phyloP scores from a whole-genome alignment of 1,140 invertebrate species.

The Homarus americanus region DNA sequence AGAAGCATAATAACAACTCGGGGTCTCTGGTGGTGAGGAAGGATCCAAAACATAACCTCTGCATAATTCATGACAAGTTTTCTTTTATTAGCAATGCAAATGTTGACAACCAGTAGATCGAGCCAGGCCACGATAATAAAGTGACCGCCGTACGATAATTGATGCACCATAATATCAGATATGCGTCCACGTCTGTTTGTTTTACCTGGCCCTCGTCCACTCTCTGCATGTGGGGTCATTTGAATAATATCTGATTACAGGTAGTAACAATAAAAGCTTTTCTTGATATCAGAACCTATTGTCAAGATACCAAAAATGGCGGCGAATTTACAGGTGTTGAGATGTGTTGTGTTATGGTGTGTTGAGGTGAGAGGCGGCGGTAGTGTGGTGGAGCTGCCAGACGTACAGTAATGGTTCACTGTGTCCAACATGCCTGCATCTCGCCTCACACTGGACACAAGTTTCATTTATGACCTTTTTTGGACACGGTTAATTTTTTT shows the following conservation, averaged over 20 bases:
- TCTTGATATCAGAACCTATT: not conserved
- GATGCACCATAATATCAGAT: conserved; percentile 37
- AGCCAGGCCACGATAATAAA: conserved; percentile 8
- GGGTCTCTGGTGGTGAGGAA: not conserved
- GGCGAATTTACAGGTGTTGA: not conserved
- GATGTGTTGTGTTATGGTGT: not conserved
- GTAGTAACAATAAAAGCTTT: not conserved
- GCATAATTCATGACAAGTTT: conserved; percentile 54
- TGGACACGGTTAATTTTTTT: no score
- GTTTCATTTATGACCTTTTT: not conserved
- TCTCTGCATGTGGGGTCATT: not conserved
- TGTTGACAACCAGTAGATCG: conserved; percentile 40
- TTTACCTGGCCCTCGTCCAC: not conserved
- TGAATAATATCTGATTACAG: not conserved
- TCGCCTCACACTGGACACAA: not conserved
- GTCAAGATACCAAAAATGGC: not conserved
- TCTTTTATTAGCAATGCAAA: conserved; percentile 55
- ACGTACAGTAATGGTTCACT: not conserved
- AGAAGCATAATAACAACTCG: not conserved
- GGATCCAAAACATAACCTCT: not conserved
- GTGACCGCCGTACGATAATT: conserved; percentile 37
- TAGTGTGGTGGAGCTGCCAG: not conserved
- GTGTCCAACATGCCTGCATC: not conserved
- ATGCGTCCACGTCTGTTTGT: not conserved
- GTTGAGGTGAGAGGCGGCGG: not conserved